Percentiles rank a stretch among this genome's conserved stretches.
These are phyloP conservation scores for Physocephala rufipes DNA, from an alignment of 2,888 invertebrate species.

Conservation along the genomic window DNA sequence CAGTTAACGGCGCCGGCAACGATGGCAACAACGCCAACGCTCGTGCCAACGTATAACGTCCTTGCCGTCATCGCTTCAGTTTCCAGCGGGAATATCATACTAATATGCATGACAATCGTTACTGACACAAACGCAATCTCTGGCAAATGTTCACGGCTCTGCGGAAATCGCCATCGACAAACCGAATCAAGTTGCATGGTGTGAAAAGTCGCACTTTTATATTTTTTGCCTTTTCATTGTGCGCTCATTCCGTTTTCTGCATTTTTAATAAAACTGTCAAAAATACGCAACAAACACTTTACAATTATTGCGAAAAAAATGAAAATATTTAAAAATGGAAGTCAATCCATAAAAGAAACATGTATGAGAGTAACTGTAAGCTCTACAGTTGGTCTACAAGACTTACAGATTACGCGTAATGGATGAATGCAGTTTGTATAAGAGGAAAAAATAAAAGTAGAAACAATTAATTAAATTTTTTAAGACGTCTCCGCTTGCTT, in stretches of 20 bases:
- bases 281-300: constrained; percentile 53
- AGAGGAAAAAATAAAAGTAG: too few relatives aligned
- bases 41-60: too few relatives aligned
- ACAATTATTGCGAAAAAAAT: constrained; percentile 21
- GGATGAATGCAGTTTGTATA: too few relatives aligned
- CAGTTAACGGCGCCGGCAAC: background rate
- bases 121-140: background rate
- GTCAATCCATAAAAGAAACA: background rate
- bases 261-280: constrained; percentile 55
- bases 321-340: too few relatives aligned
- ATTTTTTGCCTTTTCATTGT: constrained; percentile 21
- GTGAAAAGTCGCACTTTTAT: constrained; percentile 28
- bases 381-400: background rate
- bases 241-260: constrained; percentile 6
- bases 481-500: too few relatives aligned
- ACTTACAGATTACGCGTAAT: too few relatives aligned
- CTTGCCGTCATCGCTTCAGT: too few relatives aligned
- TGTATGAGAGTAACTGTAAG: background rate
- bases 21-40: too few relatives aligned
- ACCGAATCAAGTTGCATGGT: constrained; percentile 13
- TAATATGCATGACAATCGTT: background rate
- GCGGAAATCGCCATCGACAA: constrained; percentile 2
- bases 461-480: too few relatives aligned
- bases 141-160: too few relatives aligned
- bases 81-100: background rate